Percentiles rank a stretch among this genome's conserved stretches.
Conservation (phyloP, 2,888 invertebrate genomes). For the Andrena praecox region DNA sequence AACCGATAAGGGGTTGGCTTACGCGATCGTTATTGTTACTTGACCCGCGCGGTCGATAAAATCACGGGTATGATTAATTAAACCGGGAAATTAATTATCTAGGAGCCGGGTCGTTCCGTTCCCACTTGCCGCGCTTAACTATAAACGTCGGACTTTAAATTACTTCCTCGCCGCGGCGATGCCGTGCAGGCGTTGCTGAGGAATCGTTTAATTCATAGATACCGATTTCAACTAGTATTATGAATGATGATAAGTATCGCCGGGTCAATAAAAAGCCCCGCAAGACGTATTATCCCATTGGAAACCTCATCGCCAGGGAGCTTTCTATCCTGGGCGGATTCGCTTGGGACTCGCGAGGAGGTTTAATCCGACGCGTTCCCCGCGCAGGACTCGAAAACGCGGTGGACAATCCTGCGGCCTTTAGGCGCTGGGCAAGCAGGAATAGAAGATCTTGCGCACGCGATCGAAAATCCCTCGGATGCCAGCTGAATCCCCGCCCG, state of each 20-base stretch:
- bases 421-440: neutral
- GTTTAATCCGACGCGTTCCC: neutral
- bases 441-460: neutral
- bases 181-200: slow-evolving; percentile 46
- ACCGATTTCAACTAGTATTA: slow-evolving; percentile 61
- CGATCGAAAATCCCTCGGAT: neutral
- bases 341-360: neutral
- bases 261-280: slow-evolving; percentile 26
- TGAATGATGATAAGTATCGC: slow-evolving; percentile 50
- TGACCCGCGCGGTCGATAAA: slow-evolving; percentile 59
- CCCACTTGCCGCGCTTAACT: slow-evolving; percentile 47
- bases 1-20: slow-evolving; percentile 28
- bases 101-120: slow-evolving; percentile 55
- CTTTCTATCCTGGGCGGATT: neutral
- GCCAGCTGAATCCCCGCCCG: slow-evolving; percentile 26
- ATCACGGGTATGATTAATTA: slow-evolving; percentile 68
- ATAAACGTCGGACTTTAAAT: slow-evolving; percentile 64
- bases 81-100: slow-evolving; percentile 69
- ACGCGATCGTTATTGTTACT: slow-evolving; percentile 60
- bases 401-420: neutral
- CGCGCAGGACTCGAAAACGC: neutral
- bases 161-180: slow-evolving; percentile 61
- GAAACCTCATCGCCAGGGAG: slow-evolving; percentile 16
- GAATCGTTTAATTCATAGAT: slow-evolving; percentile 68
- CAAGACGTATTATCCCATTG: slow-evolving; percentile 47